Conservation (phyloP, 92 coral and sea anemone genomes). For the Siderastrea radians region DNA sequence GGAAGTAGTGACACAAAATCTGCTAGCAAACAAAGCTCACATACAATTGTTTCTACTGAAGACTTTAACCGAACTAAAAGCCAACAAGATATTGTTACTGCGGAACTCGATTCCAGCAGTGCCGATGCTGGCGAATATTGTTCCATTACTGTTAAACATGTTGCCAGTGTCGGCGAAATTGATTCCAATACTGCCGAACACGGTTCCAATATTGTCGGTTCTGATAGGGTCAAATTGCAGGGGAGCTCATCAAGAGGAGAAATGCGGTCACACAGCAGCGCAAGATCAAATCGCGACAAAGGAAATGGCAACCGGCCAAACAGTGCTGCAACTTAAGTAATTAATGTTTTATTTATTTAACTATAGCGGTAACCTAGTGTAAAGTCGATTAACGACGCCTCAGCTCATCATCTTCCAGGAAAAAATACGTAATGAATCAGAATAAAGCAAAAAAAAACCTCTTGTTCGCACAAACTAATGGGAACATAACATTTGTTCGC, state of each 20-base stretch:
- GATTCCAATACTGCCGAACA: background rate
- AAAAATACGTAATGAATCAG: too few relatives aligned
- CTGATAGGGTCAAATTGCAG: background rate
- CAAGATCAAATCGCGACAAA: background rate
- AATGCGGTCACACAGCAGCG: background rate
- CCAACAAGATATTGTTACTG: background rate
- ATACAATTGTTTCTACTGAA: background rate
- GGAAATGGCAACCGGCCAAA: background rate
- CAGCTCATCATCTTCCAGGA: too few relatives aligned
- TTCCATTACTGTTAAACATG: background rate
- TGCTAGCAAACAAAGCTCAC: background rate
- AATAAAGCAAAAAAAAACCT: too few relatives aligned
- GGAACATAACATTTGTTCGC: too few relatives aligned
- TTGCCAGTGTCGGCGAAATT: background rate
- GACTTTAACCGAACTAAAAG: background rate
- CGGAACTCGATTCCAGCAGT: background rate
- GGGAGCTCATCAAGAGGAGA: background rate
- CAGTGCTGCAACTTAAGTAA: background rate
- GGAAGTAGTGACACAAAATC: background rate
- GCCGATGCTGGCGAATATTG: background rate
- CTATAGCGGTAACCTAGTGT: too few relatives aligned
- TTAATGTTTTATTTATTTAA: too few relatives aligned
- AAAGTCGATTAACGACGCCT: too few relatives aligned
- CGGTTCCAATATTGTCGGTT: background rate
- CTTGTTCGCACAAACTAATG: too few relatives aligned